Conservation (phyloP, 2,113 vertebrate species). For the Brachypteracias leptosomus region DNA sequence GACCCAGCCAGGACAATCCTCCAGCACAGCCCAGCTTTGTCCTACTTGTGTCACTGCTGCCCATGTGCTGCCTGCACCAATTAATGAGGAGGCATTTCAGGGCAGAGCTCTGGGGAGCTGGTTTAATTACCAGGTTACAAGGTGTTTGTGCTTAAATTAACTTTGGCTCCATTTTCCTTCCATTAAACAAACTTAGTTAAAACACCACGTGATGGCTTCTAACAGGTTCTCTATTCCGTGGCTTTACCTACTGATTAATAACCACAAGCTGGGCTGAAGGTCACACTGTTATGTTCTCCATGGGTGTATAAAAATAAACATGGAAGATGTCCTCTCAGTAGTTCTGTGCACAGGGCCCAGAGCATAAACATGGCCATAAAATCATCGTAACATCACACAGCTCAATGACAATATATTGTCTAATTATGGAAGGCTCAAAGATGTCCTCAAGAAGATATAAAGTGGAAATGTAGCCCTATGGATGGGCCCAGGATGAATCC, state of each 20-base stretch:
- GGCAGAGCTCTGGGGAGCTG: slow-evolving; percentile 75
- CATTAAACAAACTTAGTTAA: background rate
- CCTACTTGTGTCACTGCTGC: slow-evolving; percentile 72
- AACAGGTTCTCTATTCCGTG: background rate
- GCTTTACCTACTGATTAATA: background rate
- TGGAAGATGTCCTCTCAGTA: background rate
- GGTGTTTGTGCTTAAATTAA: slow-evolving; percentile 67
- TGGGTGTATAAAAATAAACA: background rate
- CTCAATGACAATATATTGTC: background rate
- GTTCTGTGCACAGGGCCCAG: background rate
- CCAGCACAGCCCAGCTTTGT: slow-evolving; percentile 71
- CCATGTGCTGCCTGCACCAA: slow-evolving; percentile 65
- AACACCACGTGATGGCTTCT: fast-evolving
- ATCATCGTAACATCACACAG: background rate
- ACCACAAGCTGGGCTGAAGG: background rate
- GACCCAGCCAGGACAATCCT: slow-evolving; percentile 63
- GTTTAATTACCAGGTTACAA: slow-evolving; percentile 83
- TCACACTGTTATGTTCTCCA: background rate
- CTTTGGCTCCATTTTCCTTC: background rate
- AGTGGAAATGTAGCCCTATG: background rate
- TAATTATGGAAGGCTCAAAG: slow-evolving; percentile 2
- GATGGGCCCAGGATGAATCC: background rate
- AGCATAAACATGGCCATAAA: background rate
- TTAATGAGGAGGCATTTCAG: slow-evolving; percentile 76
- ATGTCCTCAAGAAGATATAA: background rate